A percentile compares a stretch with the other conserved stretches of the same genome.
Evolutionary conservation across 2,888 invertebrate species (phyloP).

Genomic region (Xylota sylvarum): DNA sequence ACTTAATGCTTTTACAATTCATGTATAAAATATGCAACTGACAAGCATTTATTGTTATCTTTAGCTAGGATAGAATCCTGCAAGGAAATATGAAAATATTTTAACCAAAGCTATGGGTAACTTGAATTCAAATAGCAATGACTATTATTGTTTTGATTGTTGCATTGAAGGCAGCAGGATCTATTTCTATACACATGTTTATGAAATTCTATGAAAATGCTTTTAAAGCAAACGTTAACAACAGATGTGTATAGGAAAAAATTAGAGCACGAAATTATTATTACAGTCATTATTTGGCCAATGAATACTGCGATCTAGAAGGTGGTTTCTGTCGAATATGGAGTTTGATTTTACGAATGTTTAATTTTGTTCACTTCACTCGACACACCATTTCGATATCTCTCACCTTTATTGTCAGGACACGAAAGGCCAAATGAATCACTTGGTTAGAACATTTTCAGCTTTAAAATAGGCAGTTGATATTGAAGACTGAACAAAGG

Average conservation of each 20-base stretch:
- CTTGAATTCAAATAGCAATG: background rate
- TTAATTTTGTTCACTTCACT: too few relatives aligned
- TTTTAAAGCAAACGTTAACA: too few relatives aligned
- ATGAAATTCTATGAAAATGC: background rate
- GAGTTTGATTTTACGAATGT: too few relatives aligned
- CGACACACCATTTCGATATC: too few relatives aligned
- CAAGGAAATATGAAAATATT: background rate
- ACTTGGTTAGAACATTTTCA: too few relatives aligned
- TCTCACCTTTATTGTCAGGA: too few relatives aligned
- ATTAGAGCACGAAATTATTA: background rate
- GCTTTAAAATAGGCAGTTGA: too few relatives aligned
- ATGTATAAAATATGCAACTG: slow-evolving; percentile 27
- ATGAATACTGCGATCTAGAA: background rate
- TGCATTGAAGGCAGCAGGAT: background rate
- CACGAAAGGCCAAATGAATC: too few relatives aligned
- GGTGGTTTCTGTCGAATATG: too few relatives aligned
- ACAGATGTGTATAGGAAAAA: too few relatives aligned
- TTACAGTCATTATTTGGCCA: background rate
- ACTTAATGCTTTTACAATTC: background rate
- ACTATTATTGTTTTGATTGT: background rate
- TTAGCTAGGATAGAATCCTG: background rate
- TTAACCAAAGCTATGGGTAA: background rate
- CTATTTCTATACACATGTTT: background rate
- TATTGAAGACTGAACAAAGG: too few relatives aligned
- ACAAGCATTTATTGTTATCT: slow-evolving; percentile 13